Evolutionary conservation across 2,888 invertebrate genomes (phyloP), one percentile per base, ranked within the genome.

Genomic region (Drosophila subsilvestris): DNA sequence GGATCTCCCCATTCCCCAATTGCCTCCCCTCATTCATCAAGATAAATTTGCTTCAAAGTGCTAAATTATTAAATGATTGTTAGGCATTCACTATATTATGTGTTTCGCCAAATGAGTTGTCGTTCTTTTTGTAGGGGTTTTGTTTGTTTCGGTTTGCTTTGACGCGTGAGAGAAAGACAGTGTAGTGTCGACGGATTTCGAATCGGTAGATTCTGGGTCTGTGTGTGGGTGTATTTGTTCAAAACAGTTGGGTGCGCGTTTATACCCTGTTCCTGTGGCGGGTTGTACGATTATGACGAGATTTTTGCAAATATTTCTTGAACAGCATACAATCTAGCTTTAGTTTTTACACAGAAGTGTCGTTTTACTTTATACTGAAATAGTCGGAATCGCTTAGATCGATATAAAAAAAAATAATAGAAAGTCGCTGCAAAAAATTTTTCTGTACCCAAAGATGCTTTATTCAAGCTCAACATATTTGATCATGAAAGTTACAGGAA

Each of bases 11-110:
- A 17, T 14, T 25, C 14, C 20, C 14, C 44, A 68, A 61, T 32
- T 14, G n/a, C 7, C 76, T 42, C 70, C 67, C 68, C 78, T 70
- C 82, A 71, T 76, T 73, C 80, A 83, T 83, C 86, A 75, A 78
- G 67, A 55, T 63, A 74, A 78, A 78, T 79, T 83, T 86, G 71
- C 71, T 74, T 70, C 81, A 74, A 78, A 84, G 78, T 81, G 86
- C 73, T 86, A 84, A 84, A 84, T 84, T 84, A 81, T 86, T 86
- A 86, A 83, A 84, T 86, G 83, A 79, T 81, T 74, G 68, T 79
- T 84, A 76, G 79, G 71, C 72, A 44, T 71, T 62, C 50, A 71
- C 62, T 72, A 37, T 37, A 37, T 37, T 37, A 37, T 37, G 37
- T 57, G 62, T 55, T 69, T 63, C 42, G 63, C 22, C 45, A 56